A percentile compares a stretch with the other conserved stretches of the same genome.
Conservation (phyloP, 2,888 invertebrate genomes). For the Parnassius smintheus region DNA sequence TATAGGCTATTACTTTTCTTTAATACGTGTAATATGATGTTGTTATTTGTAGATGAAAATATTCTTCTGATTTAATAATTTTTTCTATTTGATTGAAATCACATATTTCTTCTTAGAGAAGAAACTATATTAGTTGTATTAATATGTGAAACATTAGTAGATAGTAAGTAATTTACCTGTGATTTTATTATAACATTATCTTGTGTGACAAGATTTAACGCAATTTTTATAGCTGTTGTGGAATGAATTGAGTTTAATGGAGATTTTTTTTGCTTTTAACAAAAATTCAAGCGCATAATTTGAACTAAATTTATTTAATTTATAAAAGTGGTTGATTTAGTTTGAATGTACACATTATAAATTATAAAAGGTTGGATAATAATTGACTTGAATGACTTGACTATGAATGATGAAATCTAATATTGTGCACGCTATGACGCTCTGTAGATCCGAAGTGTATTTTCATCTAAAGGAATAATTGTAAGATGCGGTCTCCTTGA, state of each 20-base stretch:
- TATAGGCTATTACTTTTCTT: too few species aligned
- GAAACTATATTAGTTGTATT: slow-evolving; percentile 30
- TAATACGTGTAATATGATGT: too few species aligned
- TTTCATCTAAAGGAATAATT: neutral
- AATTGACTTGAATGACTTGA: slow-evolving; percentile 1
- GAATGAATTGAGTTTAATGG: slow-evolving; percentile 35
- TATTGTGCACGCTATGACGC: neutral
- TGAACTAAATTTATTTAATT: neutral
- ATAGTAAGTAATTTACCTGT: slow-evolving; percentile 72
- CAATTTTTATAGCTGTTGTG: slow-evolving; percentile 46
- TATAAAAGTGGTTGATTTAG: neutral
- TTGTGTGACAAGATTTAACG: slow-evolving; percentile 70
- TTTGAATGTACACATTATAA: neutral
- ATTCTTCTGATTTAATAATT: slow-evolving; percentile 20
- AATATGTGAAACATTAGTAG: slow-evolving; percentile 57
- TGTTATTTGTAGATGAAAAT: slow-evolving; percentile 8
- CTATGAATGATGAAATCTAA: neutral
- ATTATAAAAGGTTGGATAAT: neutral
- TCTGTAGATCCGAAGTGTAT: neutral
- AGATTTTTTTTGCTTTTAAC: neutral
- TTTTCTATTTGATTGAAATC: slow-evolving; percentile 30
- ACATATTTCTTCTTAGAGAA: slow-evolving; percentile 36
- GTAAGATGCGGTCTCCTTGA: neutral
- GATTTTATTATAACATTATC: slow-evolving; percentile 69
- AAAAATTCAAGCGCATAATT: neutral